These are phyloP conservation scores for Thermophis baileyi DNA, from an alignment of 2,113 vertebrate species.

Conservation along the genomic window DNA sequence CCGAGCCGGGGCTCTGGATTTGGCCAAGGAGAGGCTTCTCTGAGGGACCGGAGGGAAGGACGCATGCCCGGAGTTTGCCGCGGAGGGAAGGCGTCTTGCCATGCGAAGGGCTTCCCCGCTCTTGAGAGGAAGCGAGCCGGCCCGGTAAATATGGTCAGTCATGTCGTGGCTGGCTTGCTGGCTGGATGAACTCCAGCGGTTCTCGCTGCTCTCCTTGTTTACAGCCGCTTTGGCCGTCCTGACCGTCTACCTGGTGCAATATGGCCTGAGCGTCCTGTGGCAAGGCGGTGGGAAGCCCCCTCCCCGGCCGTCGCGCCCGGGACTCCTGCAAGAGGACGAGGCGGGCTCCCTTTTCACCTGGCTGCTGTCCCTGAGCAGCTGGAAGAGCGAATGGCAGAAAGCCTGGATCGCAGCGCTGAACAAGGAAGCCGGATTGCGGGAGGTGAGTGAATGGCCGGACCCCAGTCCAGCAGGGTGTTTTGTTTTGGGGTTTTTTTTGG, in stretches of 20 bases:
- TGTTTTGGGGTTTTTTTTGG: background rate
- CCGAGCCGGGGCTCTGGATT: background rate
- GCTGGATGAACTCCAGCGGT: slow-evolving; percentile 79
- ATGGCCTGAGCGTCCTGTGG: slow-evolving; percentile 52
- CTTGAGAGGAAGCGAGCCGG: background rate
- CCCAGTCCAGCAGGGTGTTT: no score
- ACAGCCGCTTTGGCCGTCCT: slow-evolving; percentile 75
- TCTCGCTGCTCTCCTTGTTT: slow-evolving; percentile 77
- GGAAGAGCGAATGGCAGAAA: slow-evolving; percentile 82
- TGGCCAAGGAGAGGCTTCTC: background rate
- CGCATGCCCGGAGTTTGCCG: background rate
- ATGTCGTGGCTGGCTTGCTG: slow-evolving; percentile 75
- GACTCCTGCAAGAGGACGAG: slow-evolving; percentile 61
- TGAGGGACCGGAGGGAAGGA: background rate
- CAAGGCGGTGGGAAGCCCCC: background rate
- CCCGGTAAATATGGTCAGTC: slow-evolving; percentile 50
- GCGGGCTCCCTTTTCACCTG: slow-evolving; percentile 78
- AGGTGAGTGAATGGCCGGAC: slow-evolving; percentile 69
- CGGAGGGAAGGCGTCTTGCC: background rate
- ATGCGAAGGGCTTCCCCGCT: background rate
- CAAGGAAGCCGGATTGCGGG: slow-evolving; percentile 66
- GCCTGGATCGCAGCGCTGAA: slow-evolving; percentile 84
- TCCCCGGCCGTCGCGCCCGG: background rate
- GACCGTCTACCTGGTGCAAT: slow-evolving; percentile 77
- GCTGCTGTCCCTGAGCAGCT: slow-evolving; percentile 83